Base-by-base conservation (phyloP, 1,140 invertebrate genomes). In the Aphaenogaster floridana region DNA sequence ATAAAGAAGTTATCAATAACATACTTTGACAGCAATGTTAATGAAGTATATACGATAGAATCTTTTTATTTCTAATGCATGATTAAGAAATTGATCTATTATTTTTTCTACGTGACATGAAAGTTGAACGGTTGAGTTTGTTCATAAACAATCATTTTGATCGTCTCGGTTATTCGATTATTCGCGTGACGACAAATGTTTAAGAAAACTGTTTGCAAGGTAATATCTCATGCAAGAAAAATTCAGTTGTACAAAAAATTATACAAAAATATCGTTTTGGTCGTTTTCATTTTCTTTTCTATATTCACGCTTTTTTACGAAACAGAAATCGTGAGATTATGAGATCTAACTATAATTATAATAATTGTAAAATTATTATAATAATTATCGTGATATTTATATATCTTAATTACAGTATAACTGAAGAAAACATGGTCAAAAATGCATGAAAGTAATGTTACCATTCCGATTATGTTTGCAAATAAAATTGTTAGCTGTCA, bases 71-170 rank as follows among this genome's bases (percentile, higher is more conserved):
- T 89, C 28, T 69, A 79, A 88, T 17, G n/a, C 54, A n/a, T 72
- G 42, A 83, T 89, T 52, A 80, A 78, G n/a, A 48, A n/a, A 78
- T 42, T 69, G 21, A 54, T 54, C 54, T 68, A 76, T 57, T 77
- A 69, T 61, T 50, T 21, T 61, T 54, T 81, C 71, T 63, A 52
- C 61, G 79, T 74, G 63, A 36, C 74, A 88, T 87, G 78, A 86
- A 63, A 87, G 63, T 50, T 86, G 57, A 89, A 90, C 79, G 61
- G 54, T 15, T 88, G 86, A 54, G 21, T 79, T 86, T 42, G 59
- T 66, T 61, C 59, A 64, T 11, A 71, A 63, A n/a, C 17, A 34
- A 59, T 61, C 57, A 15, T 66, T 68, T 74, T 83, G 15, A 90
- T 54, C 50, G 9, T 21, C 54, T 64, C 68, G 6, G 8, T 69